A percentile compares a stretch with the other conserved stretches of the same genome.
Conservation (phyloP, 1,140 invertebrate species). For the Drosophila sp. region DNA sequence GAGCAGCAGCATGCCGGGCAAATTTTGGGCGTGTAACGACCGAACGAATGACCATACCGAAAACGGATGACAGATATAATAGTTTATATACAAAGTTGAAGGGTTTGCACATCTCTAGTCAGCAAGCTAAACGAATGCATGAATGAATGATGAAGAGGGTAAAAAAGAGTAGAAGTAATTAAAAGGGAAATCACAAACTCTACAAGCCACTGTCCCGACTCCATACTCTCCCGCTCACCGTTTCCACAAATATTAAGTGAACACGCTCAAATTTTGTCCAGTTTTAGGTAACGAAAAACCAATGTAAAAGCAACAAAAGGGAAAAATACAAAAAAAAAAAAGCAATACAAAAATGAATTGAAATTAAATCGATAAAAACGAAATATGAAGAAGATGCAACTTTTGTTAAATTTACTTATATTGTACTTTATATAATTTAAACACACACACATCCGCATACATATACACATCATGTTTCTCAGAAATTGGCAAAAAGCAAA, state of each 20-base stretch:
- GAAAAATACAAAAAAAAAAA: conserved; percentile 10
- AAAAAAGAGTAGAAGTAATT: background rate
- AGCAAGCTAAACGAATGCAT: background rate
- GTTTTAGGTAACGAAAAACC: background rate
- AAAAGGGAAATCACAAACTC: background rate
- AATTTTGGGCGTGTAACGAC: conserved; percentile 5
- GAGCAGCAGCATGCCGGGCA: conserved; percentile 1
- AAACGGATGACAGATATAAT: background rate
- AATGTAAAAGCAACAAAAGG: background rate
- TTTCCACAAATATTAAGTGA: background rate
- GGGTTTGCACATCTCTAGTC: background rate
- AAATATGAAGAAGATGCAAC: background rate
- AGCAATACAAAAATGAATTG: conserved; percentile 25
- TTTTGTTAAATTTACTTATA: conserved; percentile 8
- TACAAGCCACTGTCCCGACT: background rate
- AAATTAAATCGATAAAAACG: background rate
- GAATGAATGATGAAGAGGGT: background rate
- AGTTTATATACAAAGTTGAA: background rate
- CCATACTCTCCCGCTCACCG: background rate
- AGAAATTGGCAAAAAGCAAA: conserved; percentile 37
- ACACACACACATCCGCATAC: conserved; percentile 17
- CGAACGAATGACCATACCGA: background rate
- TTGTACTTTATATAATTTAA: conserved; percentile 5
- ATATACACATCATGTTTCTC: conserved; percentile 30
- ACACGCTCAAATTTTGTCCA: conserved; percentile 12